Conservation (phyloP, 2,113 vertebrate genomes). For the Salvelinus alpinus region DNA sequence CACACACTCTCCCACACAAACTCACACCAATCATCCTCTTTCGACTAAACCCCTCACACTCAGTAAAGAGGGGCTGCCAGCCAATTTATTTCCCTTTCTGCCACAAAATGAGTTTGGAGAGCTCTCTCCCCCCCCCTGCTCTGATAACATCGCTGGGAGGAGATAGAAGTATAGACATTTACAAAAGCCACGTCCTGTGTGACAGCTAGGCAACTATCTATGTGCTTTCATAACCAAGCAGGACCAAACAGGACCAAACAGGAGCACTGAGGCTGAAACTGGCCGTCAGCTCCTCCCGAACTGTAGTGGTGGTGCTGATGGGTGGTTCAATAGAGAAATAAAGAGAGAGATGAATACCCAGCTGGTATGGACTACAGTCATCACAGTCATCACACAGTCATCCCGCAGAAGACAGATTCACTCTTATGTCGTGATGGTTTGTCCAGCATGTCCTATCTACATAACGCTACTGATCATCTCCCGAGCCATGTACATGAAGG, state of each 20-base stretch:
- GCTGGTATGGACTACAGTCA: not conserved
- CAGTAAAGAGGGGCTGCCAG: not conserved
- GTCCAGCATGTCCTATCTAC: too few species aligned
- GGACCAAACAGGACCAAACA: not conserved
- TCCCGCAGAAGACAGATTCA: not conserved
- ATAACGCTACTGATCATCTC: too few species aligned
- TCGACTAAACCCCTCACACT: constrained; percentile 7
- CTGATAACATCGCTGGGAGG: constrained; percentile 38
- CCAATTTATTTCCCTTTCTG: constrained; percentile 15
- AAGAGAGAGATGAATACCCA: not conserved
- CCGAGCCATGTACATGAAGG: too few species aligned
- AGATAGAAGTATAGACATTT: not conserved
- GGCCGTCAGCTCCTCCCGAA: not conserved
- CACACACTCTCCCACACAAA: not conserved
- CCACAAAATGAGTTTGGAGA: constrained; percentile 43
- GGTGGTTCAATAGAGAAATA: not conserved
- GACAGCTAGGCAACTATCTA: not conserved
- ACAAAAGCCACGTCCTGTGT: not conserved
- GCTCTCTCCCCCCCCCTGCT: constrained; percentile 25
- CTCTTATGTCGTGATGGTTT: too few species aligned
- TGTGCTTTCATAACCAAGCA: not conserved
- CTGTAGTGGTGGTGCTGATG: not conserved
- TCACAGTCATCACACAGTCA: not conserved
- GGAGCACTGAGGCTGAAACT: not conserved
- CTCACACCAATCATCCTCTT: not conserved